phyloP scores from a whole-genome alignment of 2,888 invertebrate genomes.

The Dichetophora obliterata region DNA sequence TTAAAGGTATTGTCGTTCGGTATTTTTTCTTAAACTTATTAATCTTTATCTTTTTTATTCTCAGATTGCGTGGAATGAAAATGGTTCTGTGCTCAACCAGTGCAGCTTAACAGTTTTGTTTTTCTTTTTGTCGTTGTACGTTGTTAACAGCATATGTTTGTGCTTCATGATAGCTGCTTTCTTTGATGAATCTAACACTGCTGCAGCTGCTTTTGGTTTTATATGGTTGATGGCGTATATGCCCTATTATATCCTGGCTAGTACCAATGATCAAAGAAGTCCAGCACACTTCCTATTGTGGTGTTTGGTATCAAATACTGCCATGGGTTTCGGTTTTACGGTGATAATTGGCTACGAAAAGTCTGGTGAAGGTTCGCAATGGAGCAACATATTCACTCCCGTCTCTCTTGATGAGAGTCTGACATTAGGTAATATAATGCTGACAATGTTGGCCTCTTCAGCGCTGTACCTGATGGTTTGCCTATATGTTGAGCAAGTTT shows the following conservation, averaged over 20 bases:
- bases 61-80: conserved; percentile 59
- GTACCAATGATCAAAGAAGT: conserved; percentile 73
- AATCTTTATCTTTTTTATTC: neutral
- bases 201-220: conserved; percentile 81
- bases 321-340: conserved; percentile 82
- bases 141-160: conserved; percentile 78
- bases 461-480: conserved; percentile 77
- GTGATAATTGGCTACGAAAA: conserved; percentile 77
- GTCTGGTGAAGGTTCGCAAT: conserved; percentile 74
- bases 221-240: conserved; percentile 80
- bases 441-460: conserved; percentile 72
- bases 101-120: conserved; percentile 77
- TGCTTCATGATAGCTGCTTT: conserved; percentile 83
- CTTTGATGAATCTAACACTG: conserved; percentile 83
- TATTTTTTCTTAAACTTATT: no score
- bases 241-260: conserved; percentile 70
- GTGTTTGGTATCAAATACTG: conserved; percentile 80
- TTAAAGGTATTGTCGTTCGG: conserved; percentile 67
- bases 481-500: conserved; percentile 85
- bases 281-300: conserved; percentile 65
- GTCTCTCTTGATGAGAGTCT: conserved; percentile 77
- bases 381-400: conserved; percentile 72
- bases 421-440: conserved; percentile 78
- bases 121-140: conserved; percentile 78
- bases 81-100: conserved; percentile 76